Evolutionary conservation across 2,888 invertebrate genomes (phyloP), one percentile per base, ranked within the genome.

Genomic region (Volucella inflata): DNA sequence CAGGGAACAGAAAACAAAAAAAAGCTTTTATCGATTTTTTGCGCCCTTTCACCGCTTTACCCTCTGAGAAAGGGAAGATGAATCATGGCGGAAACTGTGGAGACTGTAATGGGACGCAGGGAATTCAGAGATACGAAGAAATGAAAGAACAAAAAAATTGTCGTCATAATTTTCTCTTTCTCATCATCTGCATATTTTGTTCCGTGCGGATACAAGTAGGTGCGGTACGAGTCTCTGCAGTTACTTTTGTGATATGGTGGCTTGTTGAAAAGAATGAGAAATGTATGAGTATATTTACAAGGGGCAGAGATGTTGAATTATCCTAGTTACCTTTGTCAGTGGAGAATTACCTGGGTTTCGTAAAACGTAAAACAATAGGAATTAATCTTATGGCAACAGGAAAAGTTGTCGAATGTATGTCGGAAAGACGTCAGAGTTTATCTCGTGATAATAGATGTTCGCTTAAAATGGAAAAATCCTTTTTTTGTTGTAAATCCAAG

Each of bases 291-390:
- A 30, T 30, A 30, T 30, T 30, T 30, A 6, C 30, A 30, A 30
- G 30, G 6, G 30, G 30, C 57, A 8, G n/a, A 36, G 36, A 48
- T 59, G 59, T 38, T 38, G 59, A 59, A 50, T 70, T 21, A 70
- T 70, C 48, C 59, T 59, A 59, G 46, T 59, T 70, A 70, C 38
- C 70, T 70, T 17, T 57, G 44, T 70, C 46, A 21, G 53, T 40
- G 10, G 55, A 8, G 55, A 68, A 68, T 70, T 70, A 70, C 70
- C 57, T 57, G 14, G 16, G 57, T 38, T 67, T 40, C 50, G 11
- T 16, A 17, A 40, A 11, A 48, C 30, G 10, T 10, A 14, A 48
- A 11, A 51, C 2, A 51, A 55, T 14, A 68, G 55, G 30, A 44
- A n/a, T 48, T 59, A 59, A 70, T 64, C 50, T 50, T 36, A 64